phyloP scores from a whole-genome alignment of 2,113 vertebrate genomes.

The Thomomys bottae region DNA sequence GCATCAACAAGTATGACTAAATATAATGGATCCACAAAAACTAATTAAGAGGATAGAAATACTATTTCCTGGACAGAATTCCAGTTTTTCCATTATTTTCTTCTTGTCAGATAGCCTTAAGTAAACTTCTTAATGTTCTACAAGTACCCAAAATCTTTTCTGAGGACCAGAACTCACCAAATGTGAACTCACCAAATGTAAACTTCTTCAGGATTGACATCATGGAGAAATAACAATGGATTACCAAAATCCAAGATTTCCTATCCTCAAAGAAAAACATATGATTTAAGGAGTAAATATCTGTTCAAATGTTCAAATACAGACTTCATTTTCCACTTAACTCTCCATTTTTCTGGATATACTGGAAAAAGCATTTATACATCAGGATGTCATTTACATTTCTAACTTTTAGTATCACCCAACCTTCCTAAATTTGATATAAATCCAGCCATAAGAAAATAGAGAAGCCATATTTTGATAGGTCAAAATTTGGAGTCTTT shows the following conservation, averaged over 20 bases:
- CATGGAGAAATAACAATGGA: not conserved
- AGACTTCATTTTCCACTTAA: slow-evolving; percentile 11
- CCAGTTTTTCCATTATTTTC: not conserved
- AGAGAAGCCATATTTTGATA: too few species aligned
- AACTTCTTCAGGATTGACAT: not conserved
- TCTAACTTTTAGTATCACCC: slow-evolving; percentile 1
- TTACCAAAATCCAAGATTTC: slow-evolving; percentile 23
- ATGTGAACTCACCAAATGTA: not conserved
- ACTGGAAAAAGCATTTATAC: not conserved
- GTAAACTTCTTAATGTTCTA: not conserved
- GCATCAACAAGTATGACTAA: not conserved
- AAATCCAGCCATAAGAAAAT: too few species aligned
- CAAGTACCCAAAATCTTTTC: not conserved
- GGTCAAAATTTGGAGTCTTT: too few species aligned
- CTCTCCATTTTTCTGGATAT: not conserved
- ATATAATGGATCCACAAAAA: not conserved
- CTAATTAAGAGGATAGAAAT: not conserved
- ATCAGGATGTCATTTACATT: slow-evolving; percentile 16
- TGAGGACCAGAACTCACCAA: not conserved
- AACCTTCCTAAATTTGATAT: too few species aligned
- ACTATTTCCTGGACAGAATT: slow-evolving; percentile 10
- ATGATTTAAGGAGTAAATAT: slow-evolving; percentile 3
- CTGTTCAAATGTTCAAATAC: slow-evolving; percentile 16
- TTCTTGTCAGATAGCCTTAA: not conserved
- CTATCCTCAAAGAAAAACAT: not conserved